phyloP scores from a whole-genome alignment of 2,888 invertebrate genomes.

The Cantharis nigra region DNA sequence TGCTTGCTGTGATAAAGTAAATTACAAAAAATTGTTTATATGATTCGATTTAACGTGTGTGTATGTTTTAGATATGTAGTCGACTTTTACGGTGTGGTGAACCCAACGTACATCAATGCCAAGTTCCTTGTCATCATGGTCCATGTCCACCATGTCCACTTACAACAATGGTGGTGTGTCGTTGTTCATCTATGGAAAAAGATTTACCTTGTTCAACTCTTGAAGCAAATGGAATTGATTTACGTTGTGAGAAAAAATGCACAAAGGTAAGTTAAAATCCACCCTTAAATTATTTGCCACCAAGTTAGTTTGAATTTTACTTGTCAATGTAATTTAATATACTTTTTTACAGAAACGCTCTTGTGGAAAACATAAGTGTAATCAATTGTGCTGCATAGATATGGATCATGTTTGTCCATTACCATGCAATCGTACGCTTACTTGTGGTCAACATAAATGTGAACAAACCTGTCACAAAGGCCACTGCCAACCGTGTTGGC shows the following conservation, averaged over 20 bases:
- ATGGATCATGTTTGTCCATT: conserved; percentile 84
- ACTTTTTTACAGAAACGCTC: conserved; percentile 65
- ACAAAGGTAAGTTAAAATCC: conserved; percentile 65
- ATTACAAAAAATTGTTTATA: conserved; percentile 38
- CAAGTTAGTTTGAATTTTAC: neutral
- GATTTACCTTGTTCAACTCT: conserved; percentile 78
- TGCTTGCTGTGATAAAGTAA: conserved; percentile 75
- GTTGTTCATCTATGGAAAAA: conserved; percentile 84
- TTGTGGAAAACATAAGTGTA: conserved; percentile 90
- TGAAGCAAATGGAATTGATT: conserved; percentile 71
- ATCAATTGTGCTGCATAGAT: conserved; percentile 85
- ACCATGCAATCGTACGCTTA: conserved; percentile 78
- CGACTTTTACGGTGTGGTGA: conserved; percentile 73
- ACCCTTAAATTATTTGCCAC: neutral
- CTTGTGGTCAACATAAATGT: conserved; percentile 90
- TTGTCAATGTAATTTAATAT: neutral
- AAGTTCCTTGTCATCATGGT: conserved; percentile 69
- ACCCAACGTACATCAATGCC: conserved; percentile 67
- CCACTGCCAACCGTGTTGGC: conserved; percentile 77
- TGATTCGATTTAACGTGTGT: conserved; percentile 10
- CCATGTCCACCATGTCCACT: conserved; percentile 79
- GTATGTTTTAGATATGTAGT: conserved; percentile 59
- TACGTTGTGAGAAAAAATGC: conserved; percentile 88
- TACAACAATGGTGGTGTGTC: conserved; percentile 76
- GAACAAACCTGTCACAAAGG: conserved; percentile 88